Percentiles rank a stretch among this genome's conserved stretches.
phyloP scores from a whole-genome alignment of 2,888 invertebrate species.

The Harpagoxenus sublaevis region DNA sequence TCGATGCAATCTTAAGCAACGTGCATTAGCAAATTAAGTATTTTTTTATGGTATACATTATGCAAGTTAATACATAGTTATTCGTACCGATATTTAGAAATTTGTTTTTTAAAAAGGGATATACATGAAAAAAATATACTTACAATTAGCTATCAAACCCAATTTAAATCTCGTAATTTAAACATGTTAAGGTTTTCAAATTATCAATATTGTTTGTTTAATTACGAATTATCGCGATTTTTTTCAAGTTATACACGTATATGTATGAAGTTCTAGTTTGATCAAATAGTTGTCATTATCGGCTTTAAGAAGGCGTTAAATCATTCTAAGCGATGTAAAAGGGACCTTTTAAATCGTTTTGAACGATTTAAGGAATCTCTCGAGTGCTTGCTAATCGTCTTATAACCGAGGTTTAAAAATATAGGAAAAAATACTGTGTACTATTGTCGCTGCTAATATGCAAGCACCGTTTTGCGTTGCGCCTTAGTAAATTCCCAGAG shows the following conservation, averaged over 20 bases:
- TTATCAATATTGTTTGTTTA: neutral
- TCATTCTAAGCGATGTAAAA: neutral
- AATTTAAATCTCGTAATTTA: neutral
- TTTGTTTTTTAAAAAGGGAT: neutral
- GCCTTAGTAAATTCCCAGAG: slow-evolving; percentile 61
- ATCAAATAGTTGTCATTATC: neutral
- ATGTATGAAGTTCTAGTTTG: neutral
- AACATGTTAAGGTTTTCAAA: neutral
- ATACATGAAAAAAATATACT: neutral
- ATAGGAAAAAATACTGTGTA: slow-evolving; percentile 11
- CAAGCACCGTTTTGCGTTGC: slow-evolving; percentile 46
- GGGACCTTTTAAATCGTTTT: neutral
- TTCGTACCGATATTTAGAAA: neutral
- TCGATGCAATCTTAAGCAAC: neutral
- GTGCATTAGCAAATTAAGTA: neutral
- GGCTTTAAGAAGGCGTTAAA: neutral
- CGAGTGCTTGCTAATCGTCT: slow-evolving; percentile 1
- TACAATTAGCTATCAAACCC: neutral
- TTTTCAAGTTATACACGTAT: neutral
- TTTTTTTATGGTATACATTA: neutral
- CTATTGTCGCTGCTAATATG: slow-evolving; percentile 15
- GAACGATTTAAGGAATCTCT: neutral
- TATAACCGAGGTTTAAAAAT: neutral
- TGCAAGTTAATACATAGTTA: neutral
- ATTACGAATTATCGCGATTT: neutral